Evolutionary conservation across 1,140 invertebrate genomes (phyloP).

Genomic region (Caenorhabditis latens): DNA sequence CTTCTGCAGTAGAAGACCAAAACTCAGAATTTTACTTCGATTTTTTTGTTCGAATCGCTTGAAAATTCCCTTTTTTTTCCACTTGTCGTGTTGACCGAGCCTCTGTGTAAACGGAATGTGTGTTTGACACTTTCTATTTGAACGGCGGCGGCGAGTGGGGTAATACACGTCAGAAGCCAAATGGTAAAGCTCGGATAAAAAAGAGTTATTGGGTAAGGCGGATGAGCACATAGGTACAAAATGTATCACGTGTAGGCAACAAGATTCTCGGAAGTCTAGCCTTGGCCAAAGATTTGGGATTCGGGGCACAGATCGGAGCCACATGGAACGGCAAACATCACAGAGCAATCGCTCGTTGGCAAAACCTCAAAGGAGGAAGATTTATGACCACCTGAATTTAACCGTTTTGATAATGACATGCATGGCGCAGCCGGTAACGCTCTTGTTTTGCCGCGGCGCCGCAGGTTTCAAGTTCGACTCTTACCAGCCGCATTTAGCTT

Average conservation of each 20-base stretch:
- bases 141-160: background rate
- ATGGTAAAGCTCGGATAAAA: no score
- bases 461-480: background rate
- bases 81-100: slow-evolving; percentile 36
- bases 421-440: background rate
- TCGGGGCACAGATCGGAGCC: no score
- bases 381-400: background rate
- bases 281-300: no score
- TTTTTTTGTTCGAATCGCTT: background rate
- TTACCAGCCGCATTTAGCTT: no score
- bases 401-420: background rate
- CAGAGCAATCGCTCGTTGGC: no score
- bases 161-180: background rate
- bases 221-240: no score
- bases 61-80: background rate
- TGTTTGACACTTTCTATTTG: slow-evolving; percentile 31
- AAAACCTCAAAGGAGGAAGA: background rate
- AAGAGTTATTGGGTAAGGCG: no score
- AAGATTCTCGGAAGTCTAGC: no score
- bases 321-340: no score
- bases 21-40: slow-evolving; percentile 37
- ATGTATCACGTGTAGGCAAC: no score
- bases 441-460: background rate
- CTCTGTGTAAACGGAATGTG: slow-evolving; percentile 24
- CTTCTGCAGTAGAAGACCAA: background rate